These are phyloP conservation scores for Stenodera caucasica DNA, from an alignment of 2,888 invertebrate species.

Conservation along the genomic window DNA sequence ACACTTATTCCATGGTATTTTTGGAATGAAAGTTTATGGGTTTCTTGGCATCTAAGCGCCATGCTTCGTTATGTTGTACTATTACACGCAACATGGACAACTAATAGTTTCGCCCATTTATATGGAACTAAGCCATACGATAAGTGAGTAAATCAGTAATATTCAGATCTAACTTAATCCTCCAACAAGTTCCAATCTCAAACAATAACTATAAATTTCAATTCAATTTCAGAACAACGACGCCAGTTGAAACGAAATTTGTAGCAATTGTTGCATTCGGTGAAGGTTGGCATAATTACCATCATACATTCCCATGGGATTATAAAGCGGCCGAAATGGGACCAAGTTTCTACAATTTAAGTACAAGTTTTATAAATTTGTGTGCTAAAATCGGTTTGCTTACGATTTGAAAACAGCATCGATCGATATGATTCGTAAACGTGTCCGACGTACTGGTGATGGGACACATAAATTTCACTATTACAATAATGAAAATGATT, in stretches of 20 bases:
- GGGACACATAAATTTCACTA: conserved; percentile 48
- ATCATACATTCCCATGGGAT: conserved; percentile 92
- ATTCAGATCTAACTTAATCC: too few relatives aligned
- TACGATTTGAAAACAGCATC: conserved; percentile 74
- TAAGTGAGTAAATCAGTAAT: conserved; percentile 59
- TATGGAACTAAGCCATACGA: conserved; percentile 78
- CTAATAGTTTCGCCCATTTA: conserved; percentile 86
- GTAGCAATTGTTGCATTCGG: conserved; percentile 66
- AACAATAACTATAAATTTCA: background rate
- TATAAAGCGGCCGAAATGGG: conserved; percentile 82
- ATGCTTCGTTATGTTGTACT: conserved; percentile 78
- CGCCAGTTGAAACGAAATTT: conserved; percentile 74
- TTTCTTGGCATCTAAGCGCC: conserved; percentile 69
- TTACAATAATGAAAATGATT: background rate
- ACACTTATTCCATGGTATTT: conserved; percentile 72
- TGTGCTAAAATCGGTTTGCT: conserved; percentile 80
- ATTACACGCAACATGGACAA: conserved; percentile 86
- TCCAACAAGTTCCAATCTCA: too few relatives aligned
- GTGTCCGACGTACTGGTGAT: conserved; percentile 63
- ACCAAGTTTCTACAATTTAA: conserved; percentile 62
- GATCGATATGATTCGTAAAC: conserved; percentile 52
- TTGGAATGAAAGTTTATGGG: conserved; percentile 72
- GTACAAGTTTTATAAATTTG: conserved; percentile 78
- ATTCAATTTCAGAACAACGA: conserved; percentile 63
- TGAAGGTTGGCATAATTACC: conserved; percentile 94